Base-by-base conservation (phyloP, 2,113 vertebrate genomes). In the Hemibagrus wyckioides region DNA sequence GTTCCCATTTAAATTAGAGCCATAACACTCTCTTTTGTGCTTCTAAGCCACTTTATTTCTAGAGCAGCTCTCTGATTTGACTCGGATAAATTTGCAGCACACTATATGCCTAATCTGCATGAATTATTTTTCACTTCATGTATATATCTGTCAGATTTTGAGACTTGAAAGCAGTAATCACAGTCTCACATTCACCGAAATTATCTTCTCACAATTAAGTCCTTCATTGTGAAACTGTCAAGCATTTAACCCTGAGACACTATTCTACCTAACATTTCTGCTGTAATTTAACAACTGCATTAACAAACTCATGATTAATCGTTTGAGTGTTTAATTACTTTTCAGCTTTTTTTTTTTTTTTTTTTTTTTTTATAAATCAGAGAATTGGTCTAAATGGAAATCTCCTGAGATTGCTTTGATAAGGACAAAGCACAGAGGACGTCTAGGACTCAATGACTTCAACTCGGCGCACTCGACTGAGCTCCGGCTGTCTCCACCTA, bases 161-260 rank as follows among this genome's bases (percentile, higher is more conserved):
- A 50, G 77, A 61, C 54, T 67, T 73, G 56, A 82, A 83, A 50
- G 56, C 52, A 61, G 30, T 25, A 56, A 83, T 73, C 71, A 69
- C 41, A 73, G 57, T 48, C 44, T 50, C 6, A 14, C n/a, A 61
- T 61, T 52, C 41, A 76, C 83, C 56, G 56, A n/a, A 28, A 85
- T 88, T 89, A 81, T 91, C 88, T 83, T 44, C 59, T 90, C 85
- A 82, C 54, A 33, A 82, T 87, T 71, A 89, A 90, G 63, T 65
- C 67, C 48, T 87, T 84, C 59, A 52, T 84, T 82, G 61, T 86
- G 86, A 71, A 80, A 73, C 57, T 48, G 83, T 85, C 85, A 69
- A 41, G 54, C 28, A 28, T 85, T 79, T 88, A 69, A 71, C 41
- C 50, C 67, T 19, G 85, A 87, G 67, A 82, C 54, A 41, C 59